These are phyloP conservation scores for Julus scandinavius DNA, from an alignment of 2,888 invertebrate genomes.

Conservation along the genomic window DNA sequence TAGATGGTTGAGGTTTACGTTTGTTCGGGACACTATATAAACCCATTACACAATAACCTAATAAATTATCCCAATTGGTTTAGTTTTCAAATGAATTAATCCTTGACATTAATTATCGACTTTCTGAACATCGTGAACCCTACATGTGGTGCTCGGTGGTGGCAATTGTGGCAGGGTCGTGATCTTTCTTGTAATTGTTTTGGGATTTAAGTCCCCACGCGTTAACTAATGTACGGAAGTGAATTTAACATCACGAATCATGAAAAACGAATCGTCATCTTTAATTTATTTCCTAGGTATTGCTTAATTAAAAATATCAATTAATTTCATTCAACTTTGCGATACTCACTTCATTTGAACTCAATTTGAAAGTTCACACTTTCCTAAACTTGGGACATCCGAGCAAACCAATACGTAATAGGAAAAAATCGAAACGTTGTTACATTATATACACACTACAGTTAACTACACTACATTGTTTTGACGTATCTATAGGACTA, in stretches of 20 bases:
- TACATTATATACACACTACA: no score
- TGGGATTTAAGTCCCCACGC: background rate
- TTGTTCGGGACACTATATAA: background rate
- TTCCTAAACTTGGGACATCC: background rate
- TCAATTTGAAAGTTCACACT: background rate
- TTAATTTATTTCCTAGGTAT: background rate
- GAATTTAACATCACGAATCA: background rate
- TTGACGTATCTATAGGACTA: no score
- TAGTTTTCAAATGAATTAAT: conserved; percentile 1
- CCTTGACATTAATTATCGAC: background rate
- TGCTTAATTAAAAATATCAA: conserved; percentile 12
- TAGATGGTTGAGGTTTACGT: no score
- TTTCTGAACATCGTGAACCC: background rate
- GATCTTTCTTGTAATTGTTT: background rate
- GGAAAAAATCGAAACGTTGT: background rate
- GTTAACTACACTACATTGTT: no score
- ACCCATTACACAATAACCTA: background rate
- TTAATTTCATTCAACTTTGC: background rate
- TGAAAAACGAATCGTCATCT: conserved; percentile 9
- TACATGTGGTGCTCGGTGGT: background rate
- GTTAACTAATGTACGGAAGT: background rate
- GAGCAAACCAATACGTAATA: background rate
- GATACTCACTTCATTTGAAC: background rate
- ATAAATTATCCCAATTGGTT: background rate
- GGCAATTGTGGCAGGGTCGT: background rate